Conservation (phyloP, 2,888 invertebrate species). For the Pseudoips prasinana region DNA sequence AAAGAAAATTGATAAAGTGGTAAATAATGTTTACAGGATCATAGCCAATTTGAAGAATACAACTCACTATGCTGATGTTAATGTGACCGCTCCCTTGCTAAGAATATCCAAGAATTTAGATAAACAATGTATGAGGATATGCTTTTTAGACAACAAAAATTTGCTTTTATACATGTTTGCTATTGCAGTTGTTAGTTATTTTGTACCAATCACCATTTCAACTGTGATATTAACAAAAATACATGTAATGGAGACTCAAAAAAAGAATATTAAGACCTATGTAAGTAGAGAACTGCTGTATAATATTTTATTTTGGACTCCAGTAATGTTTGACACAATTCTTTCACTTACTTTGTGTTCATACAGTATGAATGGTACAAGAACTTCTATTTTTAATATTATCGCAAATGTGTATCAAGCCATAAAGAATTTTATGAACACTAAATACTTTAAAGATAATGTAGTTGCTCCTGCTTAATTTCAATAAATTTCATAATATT, state of each 20-base stretch:
- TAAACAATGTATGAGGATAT: conserved; percentile 60
- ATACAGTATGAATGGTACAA: conserved; percentile 55
- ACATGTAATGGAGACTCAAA: conserved; percentile 57
- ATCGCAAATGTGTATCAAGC: conserved; percentile 74
- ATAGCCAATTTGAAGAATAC: conserved; percentile 52
- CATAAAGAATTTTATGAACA: conserved; percentile 69
- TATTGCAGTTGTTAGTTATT: conserved; percentile 59
- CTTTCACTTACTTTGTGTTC: conserved; percentile 65
- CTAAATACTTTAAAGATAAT: conserved; percentile 66
- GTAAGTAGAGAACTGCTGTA: conserved; percentile 66
- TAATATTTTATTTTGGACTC: conserved; percentile 72
- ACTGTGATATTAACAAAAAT: conserved; percentile 67
- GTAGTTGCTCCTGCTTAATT: conserved; percentile 50
- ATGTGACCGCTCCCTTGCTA: conserved; percentile 41
- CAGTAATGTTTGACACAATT: conserved; percentile 71
- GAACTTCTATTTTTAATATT: conserved; percentile 62
- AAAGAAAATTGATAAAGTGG: conserved; percentile 44
- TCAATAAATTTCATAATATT: too few species aligned
- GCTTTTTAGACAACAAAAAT: conserved; percentile 61
- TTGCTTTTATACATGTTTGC: conserved; percentile 63
- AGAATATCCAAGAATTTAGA: conserved; percentile 43
- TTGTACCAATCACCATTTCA: conserved; percentile 70
- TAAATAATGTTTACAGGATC: conserved; percentile 59
- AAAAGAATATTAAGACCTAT: conserved; percentile 53
- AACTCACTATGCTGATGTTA: conserved; percentile 36